Base-by-base conservation (phyloP, 2,888 invertebrate genomes). In the Theristus sp. region DNA sequence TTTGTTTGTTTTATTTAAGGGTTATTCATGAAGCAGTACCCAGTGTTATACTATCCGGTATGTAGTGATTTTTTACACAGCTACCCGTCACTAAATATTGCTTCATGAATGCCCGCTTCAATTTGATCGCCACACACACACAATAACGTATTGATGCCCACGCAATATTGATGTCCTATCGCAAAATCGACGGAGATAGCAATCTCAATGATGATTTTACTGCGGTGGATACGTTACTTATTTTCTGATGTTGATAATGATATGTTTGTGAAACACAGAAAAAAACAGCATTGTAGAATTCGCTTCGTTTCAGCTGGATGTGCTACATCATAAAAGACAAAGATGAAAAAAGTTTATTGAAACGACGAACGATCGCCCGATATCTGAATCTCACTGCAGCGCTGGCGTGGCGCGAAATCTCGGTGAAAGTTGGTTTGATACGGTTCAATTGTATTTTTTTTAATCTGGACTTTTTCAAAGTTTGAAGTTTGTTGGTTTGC, bases 331-430 rank as follows among this genome's bases (percentile, higher is more conserved):
- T 62, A 1, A 56, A 46, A 22, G 61, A 54, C 1, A n/a, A 27
- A 20, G 62, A 62, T 31, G 65, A 67, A 54, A 62, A 63, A 27
- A 61, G 63, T 24, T 60, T 61, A 10, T 61, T 61, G 1, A 62
- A 61, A 24, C 65, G 68, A 6, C 67, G 66, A 58, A 65, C 64
- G 27, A 65, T 68, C 22, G 69, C 68, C 22, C 61, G 69, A 25
- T 69, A 69, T 60, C 58, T 67, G 28, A 67, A 66, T 59, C 56
- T 67, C 47, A 66, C 69, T 10, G 63, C 64, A 13, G 67, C 67
- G 0, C 63, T 69, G 20, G 65, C 66, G 0, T 68, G 67, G 67
- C 31, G 59, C 17, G 56, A 58, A 3, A 53, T 64, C n/a, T 62
- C 60, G 1, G 30, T 62, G 25, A 59, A 49, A 46, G 58, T 58